Conservation (phyloP, 2,113 vertebrate genomes). For the Ursus arctos region DNA sequence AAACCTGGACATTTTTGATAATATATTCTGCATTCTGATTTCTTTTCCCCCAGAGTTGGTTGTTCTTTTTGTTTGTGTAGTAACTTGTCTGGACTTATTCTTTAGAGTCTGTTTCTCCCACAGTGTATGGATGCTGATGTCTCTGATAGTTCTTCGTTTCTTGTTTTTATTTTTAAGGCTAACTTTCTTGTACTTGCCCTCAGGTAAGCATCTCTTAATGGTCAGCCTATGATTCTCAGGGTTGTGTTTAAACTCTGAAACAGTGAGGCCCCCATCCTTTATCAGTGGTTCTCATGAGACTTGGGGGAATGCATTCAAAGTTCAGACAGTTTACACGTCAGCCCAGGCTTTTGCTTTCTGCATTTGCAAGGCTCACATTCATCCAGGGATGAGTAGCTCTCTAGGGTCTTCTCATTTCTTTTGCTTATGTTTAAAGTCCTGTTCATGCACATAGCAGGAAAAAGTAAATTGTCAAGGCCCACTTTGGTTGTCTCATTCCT, state of each 20-base stretch:
- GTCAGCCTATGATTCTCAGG: neutral
- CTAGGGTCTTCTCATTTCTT: neutral
- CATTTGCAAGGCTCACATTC: neutral
- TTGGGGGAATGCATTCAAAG: neutral
- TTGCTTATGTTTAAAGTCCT: neutral
- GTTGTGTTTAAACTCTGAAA: conserved; percentile 12
- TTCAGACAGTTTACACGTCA: neutral
- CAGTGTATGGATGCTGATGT: neutral
- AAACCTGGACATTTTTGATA: conserved; percentile 3
- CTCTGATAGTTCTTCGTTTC: conserved; percentile 40
- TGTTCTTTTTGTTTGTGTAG: neutral
- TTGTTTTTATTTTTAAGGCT: neutral
- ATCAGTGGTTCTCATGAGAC: neutral
- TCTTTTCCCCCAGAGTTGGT: neutral
- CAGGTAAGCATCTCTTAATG: neutral
- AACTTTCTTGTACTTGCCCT: neutral
- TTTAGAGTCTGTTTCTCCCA: neutral
- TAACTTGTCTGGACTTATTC: neutral
- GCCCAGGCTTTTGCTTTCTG: neutral
- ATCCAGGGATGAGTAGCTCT: neutral
- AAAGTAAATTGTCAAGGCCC: neutral
- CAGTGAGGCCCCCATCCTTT: neutral
- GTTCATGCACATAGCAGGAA: neutral
- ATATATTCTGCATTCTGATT: neutral
- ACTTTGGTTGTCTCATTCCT: neutral